These are phyloP conservation scores for Drosophila teissieri DNA, from an alignment of 1,140 invertebrate genomes.

Conservation along the genomic window DNA sequence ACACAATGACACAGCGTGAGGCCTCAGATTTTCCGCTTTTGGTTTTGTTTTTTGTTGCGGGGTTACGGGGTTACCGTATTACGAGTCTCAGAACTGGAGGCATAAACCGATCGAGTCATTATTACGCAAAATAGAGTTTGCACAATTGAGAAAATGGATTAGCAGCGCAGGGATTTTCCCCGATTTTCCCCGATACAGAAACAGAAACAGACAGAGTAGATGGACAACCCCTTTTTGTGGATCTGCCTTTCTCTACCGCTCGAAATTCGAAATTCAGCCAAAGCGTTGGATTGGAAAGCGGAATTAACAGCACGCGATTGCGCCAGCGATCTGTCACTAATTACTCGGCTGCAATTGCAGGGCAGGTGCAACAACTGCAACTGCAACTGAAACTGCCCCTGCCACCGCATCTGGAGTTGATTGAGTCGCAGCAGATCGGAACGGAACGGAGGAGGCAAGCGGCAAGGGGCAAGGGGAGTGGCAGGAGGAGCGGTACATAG, in stretches of 20 bases:
- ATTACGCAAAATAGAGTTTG: constrained; percentile 76
- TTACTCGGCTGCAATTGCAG: constrained; percentile 54
- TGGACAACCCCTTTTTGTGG: constrained; percentile 1
- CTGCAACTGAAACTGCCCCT: constrained; percentile 11
- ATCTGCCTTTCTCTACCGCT: constrained; percentile 18
- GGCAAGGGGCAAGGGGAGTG: background rate
- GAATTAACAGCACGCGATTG: constrained; percentile 79
- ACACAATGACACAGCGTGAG: constrained; percentile 68
- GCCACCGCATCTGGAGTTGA: constrained; percentile 63
- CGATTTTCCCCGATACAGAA: background rate
- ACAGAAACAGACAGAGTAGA: background rate
- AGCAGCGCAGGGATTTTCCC: constrained; percentile 4
- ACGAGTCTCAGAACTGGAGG: constrained; percentile 19
- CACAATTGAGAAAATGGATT: constrained; percentile 39
- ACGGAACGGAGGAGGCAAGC: constrained; percentile 33
- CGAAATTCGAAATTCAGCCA: constrained; percentile 62
- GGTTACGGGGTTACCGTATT: background rate
- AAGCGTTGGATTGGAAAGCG: constrained; percentile 67
- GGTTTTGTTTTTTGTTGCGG: background rate
- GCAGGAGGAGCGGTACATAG: background rate
- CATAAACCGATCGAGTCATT: constrained; percentile 72
- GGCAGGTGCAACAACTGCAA: constrained; percentile 40
- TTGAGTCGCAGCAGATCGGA: constrained; percentile 68
- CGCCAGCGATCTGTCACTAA: constrained; percentile 79
- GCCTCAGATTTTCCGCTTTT: constrained; percentile 25